Evolutionary conservation across 2,113 vertebrate genomes (phyloP), one percentile per base, ranked within the genome.

Genomic region (Thryonomys swinderianus): DNA sequence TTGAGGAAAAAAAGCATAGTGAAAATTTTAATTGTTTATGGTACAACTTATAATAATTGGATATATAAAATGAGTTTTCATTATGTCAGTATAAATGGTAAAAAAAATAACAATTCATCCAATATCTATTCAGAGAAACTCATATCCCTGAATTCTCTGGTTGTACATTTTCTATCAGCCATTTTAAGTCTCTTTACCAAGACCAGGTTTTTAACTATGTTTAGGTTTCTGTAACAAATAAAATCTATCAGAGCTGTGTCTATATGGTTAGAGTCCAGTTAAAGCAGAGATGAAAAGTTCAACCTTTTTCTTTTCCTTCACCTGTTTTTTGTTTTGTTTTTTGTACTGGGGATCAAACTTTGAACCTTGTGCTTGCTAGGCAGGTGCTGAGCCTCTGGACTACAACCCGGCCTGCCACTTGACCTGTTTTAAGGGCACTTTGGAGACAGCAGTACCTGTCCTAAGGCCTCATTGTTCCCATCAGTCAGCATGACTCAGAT

Each of bases 21-120:
- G 59, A 97, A 98, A 98, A 96, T 79, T 62, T 11, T n/a, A n/a
- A n/a, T n/a, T 45, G 62, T 42, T 93, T 97, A 90, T 96, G 86
- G 76, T 73, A 85, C 57, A 96, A 93, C 79, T 96, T 96, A 96
- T 66, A 83, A 73, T 73, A 82, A 95, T 92, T 92, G 96, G 93
- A 79, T 85, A 93, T 94, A 94, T 89, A 96, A 97, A 88, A 91
- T 69, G 84, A 95, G 34, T 91, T 96, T 96, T 91, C 53, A 91
- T 76, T 93, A 92, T 37, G 18, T 87, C 69, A 95, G 34, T 96
- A 96, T 79, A 97, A 95, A 97, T 93, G 59, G 37, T 97, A 93
- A 95, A 96, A n/a, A n/a, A 95, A 95, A 90, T 74, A 94, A 73
- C 11, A 85, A 61, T 40, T 45, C 83, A 96, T 48, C 27, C 34